These are phyloP conservation scores for Basileuterus tristriatus DNA, from an alignment of 2,797 vertebrate species.

Conservation along the genomic window DNA sequence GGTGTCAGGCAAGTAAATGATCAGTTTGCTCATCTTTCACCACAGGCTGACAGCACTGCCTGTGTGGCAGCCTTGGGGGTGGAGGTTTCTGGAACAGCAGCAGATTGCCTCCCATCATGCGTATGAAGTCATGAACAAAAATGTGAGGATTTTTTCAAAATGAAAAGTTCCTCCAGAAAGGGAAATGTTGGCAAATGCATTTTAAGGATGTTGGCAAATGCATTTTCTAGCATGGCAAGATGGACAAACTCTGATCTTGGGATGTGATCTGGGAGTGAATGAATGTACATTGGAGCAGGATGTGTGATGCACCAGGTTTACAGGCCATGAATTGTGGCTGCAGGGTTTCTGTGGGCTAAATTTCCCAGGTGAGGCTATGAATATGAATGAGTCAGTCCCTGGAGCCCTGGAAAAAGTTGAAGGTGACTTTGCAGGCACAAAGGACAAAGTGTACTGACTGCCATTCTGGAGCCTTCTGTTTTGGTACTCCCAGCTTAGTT, in stretches of 20 bases:
- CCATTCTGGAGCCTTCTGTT: neutral
- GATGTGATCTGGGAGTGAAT: neutral
- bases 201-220: neutral
- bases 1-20: neutral
- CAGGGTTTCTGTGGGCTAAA: neutral
- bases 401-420: neutral
- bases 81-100: neutral
- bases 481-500: neutral
- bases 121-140: neutral
- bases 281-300: neutral
- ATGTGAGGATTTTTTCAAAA: neutral
- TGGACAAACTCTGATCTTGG: neutral
- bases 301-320: neutral
- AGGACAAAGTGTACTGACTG: neutral
- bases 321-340: neutral
- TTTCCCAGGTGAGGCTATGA: neutral
- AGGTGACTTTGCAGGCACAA: neutral
- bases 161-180: neutral
- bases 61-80: neutral
- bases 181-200: neutral
- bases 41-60: neutral
- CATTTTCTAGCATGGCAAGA: neutral
- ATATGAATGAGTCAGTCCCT: neutral
- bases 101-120: neutral
- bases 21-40: neutral